phyloP scores from a whole-genome alignment of 2,888 invertebrate species.

The Drosophila nr. perissopoda region DNA sequence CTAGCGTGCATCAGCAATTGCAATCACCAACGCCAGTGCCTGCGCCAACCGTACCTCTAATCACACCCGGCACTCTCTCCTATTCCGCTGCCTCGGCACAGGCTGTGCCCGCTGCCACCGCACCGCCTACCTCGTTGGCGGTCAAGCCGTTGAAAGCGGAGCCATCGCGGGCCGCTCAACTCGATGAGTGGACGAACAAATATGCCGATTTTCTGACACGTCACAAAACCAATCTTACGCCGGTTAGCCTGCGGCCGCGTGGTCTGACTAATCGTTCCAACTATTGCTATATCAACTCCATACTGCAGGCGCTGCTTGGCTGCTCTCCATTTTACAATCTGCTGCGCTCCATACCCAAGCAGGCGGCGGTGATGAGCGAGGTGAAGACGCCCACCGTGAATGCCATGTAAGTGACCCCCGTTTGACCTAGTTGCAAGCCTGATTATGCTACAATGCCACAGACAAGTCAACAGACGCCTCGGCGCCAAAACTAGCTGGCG shows the following conservation, averaged over 20 bases:
- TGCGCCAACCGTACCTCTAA: constrained; percentile 66
- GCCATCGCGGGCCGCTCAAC: constrained; percentile 52
- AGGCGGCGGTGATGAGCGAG: constrained; percentile 86
- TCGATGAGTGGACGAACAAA: constrained; percentile 84
- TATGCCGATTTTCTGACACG: constrained; percentile 90
- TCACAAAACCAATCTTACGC: constrained; percentile 91
- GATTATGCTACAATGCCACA: constrained; percentile 55
- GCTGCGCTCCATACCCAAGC: constrained; percentile 91
- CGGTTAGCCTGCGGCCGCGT: constrained; percentile 93
- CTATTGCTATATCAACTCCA: constrained; percentile 98
- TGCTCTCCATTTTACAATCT: constrained; percentile 98
- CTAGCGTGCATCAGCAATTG: constrained; percentile 65
- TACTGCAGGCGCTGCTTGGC: constrained; percentile 95
- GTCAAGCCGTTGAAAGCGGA: constrained; percentile 67
- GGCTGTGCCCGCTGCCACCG: constrained; percentile 69
- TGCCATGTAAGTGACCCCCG: constrained; percentile 89
- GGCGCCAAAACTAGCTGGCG: constrained; percentile 56
- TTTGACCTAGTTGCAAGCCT: constrained; percentile 31
- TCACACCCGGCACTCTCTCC: constrained; percentile 83
- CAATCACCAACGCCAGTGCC: constrained; percentile 70
- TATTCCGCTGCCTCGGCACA: constrained; percentile 85
- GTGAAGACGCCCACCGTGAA: constrained; percentile 94
- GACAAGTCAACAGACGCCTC: constrained; percentile 82
- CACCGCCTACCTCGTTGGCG: constrained; percentile 41
- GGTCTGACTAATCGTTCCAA: constrained; percentile 97